phyloP scores from a whole-genome alignment of 2,888 invertebrate genomes.

The Hesperia comma region DNA sequence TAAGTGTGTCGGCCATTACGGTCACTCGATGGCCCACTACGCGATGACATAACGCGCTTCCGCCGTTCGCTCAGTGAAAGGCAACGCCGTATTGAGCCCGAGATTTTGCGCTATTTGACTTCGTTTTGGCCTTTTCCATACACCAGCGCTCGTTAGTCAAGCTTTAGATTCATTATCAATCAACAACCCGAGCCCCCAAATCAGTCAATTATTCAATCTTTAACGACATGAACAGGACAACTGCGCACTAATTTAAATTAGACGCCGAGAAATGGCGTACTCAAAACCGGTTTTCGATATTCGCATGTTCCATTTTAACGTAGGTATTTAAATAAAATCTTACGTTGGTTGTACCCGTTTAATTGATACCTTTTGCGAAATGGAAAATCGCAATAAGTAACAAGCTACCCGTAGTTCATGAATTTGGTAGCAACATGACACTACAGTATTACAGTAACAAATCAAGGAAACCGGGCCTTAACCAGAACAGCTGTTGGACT shows the following conservation, averaged over 20 bases:
- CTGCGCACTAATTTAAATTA: constrained; percentile 7
- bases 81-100: constrained; percentile 42
- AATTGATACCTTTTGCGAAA: constrained; percentile 16
- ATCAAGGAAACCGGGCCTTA: constrained; percentile 43
- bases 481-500: constrained; percentile 48
- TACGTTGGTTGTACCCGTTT: neutral
- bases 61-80: constrained; percentile 66
- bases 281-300: neutral
- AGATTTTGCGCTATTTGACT: constrained; percentile 36
- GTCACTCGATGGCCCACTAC: constrained; percentile 78
- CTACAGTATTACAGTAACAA: constrained; percentile 45
- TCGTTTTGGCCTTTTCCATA: constrained; percentile 39
- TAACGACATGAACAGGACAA: neutral
- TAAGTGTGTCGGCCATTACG: constrained; percentile 80
- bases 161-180: constrained; percentile 44
- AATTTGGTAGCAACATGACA: constrained; percentile 37
- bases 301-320: constrained; percentile 9
- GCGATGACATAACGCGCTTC: constrained; percentile 78
- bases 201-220: neutral
- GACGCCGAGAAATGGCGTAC: constrained; percentile 2
- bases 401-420: constrained; percentile 31
- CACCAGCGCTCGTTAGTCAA: constrained; percentile 34
- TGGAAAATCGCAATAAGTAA: constrained; percentile 19
- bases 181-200: neutral
- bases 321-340: neutral